phyloP scores from a whole-genome alignment of 2,113 vertebrate genomes.

The Crotalus viridis region DNA sequence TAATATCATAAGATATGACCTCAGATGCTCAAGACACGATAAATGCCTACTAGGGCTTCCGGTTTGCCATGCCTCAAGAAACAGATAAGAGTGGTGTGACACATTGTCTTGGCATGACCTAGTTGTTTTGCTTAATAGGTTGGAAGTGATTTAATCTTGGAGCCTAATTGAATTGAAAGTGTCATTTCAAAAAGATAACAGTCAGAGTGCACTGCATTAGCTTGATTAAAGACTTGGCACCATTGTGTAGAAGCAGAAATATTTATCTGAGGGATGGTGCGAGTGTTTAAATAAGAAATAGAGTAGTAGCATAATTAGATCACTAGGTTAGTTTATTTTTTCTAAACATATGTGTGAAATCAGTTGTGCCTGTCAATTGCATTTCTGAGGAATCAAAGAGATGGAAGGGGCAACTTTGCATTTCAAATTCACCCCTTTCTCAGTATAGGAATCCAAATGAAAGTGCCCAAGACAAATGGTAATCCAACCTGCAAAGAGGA shows the following conservation, averaged over 20 bases:
- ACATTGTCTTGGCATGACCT: slow-evolving; percentile 50
- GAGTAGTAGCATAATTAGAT: slow-evolving; percentile 26
- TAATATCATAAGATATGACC: not conserved
- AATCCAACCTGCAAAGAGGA: not conserved
- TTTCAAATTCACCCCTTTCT: not conserved
- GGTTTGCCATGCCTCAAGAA: not conserved
- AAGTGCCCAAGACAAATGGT: not conserved
- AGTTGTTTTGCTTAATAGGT: slow-evolving; percentile 56
- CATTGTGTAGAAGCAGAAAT: slow-evolving; percentile 37
- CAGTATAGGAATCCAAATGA: not conserved
- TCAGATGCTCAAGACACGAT: not conserved
- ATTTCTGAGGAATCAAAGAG: not conserved
- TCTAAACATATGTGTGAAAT: slow-evolving; percentile 50
- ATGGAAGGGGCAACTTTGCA: not conserved
- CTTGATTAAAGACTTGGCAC: slow-evolving; percentile 53
- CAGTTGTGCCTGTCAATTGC: not conserved
- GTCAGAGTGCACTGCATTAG: slow-evolving; percentile 8
- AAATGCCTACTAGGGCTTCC: not conserved
- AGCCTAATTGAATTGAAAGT: slow-evolving; percentile 65
- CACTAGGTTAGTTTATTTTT: slow-evolving; percentile 44
- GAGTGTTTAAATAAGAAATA: slow-evolving; percentile 1
- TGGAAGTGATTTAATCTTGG: slow-evolving; percentile 62
- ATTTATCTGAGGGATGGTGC: slow-evolving; percentile 38
- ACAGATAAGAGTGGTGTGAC: slow-evolving; percentile 33
- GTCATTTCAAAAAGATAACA: slow-evolving; percentile 62